phyloP scores from a whole-genome alignment of 2,113 vertebrate species.

The Labeo rohita region DNA sequence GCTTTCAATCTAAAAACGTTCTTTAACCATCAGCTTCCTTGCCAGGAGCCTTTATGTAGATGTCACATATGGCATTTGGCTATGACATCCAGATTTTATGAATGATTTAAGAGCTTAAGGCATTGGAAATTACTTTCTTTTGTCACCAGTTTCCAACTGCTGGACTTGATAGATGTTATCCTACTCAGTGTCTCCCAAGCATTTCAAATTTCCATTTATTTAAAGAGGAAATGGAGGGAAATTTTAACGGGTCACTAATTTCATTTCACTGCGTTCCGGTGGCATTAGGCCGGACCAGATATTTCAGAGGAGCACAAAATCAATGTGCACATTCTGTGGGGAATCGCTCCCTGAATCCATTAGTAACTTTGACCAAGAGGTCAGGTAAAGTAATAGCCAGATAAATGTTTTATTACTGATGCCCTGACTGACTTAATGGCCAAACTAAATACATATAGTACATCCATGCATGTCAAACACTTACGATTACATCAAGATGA shows the following conservation, averaged over 20 bases:
- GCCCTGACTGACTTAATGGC: constrained; percentile 84
- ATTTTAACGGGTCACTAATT: constrained; percentile 81
- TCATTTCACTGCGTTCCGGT: constrained; percentile 77
- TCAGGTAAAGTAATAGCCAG: constrained; percentile 88
- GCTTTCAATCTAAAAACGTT: constrained; percentile 55
- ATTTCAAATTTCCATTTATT: constrained; percentile 76
- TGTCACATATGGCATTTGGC: constrained; percentile 66
- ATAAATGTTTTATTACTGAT: constrained; percentile 93
- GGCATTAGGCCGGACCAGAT: constrained; percentile 79
- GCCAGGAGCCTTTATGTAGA: constrained; percentile 63
- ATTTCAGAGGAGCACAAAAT: constrained; percentile 84
- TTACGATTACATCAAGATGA: constrained; percentile 59
- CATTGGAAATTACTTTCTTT: constrained; percentile 71
- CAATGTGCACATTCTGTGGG: constrained; percentile 78
- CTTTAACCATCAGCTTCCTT: constrained; percentile 45
- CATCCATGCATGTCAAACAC: constrained; percentile 74
- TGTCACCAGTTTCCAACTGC: constrained; percentile 56
- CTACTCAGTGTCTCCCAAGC: constrained; percentile 61
- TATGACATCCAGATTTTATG: constrained; percentile 63
- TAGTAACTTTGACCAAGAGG: constrained; percentile 86
- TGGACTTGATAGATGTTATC: constrained; percentile 62
- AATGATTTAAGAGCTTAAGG: constrained; percentile 70
- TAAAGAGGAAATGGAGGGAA: constrained; percentile 76
- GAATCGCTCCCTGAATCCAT: constrained; percentile 82
- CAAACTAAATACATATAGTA: constrained; percentile 70